phyloP scores from a whole-genome alignment of 2,113 vertebrate genomes.

The Poicephalus gulielmi region DNA sequence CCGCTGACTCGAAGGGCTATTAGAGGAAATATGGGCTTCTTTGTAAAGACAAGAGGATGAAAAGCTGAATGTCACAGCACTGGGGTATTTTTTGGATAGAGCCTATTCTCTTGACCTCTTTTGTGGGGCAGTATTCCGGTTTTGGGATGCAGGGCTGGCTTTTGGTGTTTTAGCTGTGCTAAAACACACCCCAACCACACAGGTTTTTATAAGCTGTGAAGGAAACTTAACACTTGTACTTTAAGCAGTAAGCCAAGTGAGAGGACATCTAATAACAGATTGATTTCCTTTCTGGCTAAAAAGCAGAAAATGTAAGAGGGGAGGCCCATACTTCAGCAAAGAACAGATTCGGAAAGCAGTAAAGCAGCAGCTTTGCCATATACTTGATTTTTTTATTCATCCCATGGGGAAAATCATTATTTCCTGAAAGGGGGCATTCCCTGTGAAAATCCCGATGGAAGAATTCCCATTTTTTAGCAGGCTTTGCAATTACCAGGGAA shows the following conservation, averaged over 20 bases:
- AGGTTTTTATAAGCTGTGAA: neutral
- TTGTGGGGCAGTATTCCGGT: neutral
- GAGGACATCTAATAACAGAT: neutral
- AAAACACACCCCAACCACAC: accelerated
- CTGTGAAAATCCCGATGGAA: neutral
- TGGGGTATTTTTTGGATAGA: neutral
- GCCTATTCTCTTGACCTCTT: neutral
- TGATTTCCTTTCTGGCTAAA: neutral
- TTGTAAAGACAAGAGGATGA: neutral
- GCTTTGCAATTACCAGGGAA: neutral
- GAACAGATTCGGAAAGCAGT: neutral
- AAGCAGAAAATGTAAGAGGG: neutral
- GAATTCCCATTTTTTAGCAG: neutral
- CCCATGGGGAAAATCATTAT: neutral
- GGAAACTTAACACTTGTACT: neutral
- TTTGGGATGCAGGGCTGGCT: neutral
- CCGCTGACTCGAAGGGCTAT: neutral
- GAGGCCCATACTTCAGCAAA: neutral
- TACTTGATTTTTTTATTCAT: neutral
- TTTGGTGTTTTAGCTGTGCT: neutral
- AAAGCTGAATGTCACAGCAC: neutral
- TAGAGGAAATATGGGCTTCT: neutral
- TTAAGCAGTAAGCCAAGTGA: neutral
- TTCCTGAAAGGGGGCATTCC: neutral
- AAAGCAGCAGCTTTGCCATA: neutral